Base-by-base conservation (phyloP, 2,888 invertebrate genomes). In the Euproctis similis region DNA sequence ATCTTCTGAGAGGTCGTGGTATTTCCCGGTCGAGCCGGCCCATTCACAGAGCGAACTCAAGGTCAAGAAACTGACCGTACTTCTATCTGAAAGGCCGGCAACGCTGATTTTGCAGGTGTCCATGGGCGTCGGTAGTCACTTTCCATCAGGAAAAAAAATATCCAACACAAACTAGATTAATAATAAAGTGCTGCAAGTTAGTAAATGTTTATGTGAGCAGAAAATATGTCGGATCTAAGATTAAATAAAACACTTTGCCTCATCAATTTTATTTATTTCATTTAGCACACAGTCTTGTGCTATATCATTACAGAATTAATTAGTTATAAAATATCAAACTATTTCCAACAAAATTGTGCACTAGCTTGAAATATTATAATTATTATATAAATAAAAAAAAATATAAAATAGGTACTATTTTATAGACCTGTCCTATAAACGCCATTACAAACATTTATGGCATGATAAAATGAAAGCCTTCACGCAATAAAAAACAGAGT, bases 251-350 rank as follows among this genome's bases (percentile, higher is more conserved):
- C 36, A 13, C 38, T 28, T 43, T 39, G 36, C 44, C 40, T 61
- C 56, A 53, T 63, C 59, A 60, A 63, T 67, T 74, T 77, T 67
- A 73, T 74, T 76, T 67, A 74, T 63, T 67, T 68, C 59, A 68
- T 65, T 62, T 64, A 76, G 78, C 78, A 76, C 75, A 65, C 64
- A 54, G 45, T 61, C 39, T 69, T 76, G 78, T 76, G 78, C 77
- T 64, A 56, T 57, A 55, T 55, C 62, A 63, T 76, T 70, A 78
- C 70, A 73, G 64, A 71, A 62, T 69, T 62, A 66, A 62, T 61
- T 68, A 67, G 54, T 59, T 54, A 62, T 63, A 64, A 61, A 65
- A 66, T 65, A 71, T 40, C 54, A 66, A n/a, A 66, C 63, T 68
- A 64, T 64, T 63, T 65, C 39, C 55, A 67, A 70, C 64, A 62